A percentile compares a stretch with the other conserved stretches of the same genome.
These are phyloP conservation scores for Branchellion lobata DNA, from an alignment of 2,888 invertebrate genomes.

Conservation along the genomic window DNA sequence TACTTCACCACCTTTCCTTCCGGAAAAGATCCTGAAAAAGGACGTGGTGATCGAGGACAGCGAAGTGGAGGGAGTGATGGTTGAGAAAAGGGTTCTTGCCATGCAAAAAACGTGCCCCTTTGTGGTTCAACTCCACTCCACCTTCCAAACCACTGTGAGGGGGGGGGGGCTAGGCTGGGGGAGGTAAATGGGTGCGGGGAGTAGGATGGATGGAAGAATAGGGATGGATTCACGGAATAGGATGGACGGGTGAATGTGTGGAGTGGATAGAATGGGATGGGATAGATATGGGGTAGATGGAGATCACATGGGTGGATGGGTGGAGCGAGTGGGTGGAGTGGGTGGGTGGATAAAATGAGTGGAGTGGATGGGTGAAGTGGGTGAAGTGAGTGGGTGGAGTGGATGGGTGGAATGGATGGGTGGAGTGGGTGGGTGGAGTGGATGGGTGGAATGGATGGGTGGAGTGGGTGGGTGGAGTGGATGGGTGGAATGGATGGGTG, in stretches of 20 bases:
- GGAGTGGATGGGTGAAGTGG: too few relatives aligned
- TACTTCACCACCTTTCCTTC: background rate
- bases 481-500: slow-evolving; percentile 90
- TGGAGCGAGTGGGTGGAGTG: too few relatives aligned
- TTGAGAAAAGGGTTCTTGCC: slow-evolving; percentile 94
- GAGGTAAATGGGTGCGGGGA: slow-evolving; percentile 99
- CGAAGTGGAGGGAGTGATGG: slow-evolving; percentile 99
- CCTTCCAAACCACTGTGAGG: slow-evolving; percentile 96
- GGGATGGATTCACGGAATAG: slow-evolving; percentile 53
- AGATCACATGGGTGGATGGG: too few relatives aligned
- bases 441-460: slow-evolving; percentile 88
- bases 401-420: too few relatives aligned
- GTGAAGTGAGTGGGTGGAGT: too few relatives aligned
- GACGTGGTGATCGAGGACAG: slow-evolving; percentile 97
- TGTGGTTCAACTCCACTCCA: slow-evolving; percentile 95
- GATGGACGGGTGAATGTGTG: too few relatives aligned
- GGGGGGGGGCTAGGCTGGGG: slow-evolving; percentile 80
- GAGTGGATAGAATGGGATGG: too few relatives aligned
- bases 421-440: too few relatives aligned
- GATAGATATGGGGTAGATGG: too few relatives aligned
- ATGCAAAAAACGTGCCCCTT: slow-evolving; percentile 94
- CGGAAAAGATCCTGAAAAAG: slow-evolving; percentile 86
- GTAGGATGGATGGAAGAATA: slow-evolving; percentile 99
- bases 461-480: slow-evolving; percentile 99
- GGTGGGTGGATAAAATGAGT: too few relatives aligned